Base-by-base conservation (phyloP, 2,797 vertebrate genomes). In the Dromococcyx pavoninus region DNA sequence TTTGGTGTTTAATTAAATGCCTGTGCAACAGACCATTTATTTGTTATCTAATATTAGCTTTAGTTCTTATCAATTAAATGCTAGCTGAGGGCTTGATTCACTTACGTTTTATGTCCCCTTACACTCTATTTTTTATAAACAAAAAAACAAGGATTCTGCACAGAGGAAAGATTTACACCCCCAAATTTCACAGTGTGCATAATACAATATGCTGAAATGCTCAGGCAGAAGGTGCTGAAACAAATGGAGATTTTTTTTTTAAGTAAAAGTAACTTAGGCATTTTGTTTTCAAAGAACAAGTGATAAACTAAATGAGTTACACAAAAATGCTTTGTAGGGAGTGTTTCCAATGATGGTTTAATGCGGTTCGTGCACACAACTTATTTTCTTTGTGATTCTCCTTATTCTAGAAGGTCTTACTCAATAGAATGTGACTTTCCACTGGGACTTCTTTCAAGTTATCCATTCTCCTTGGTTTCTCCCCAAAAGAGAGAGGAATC, bases 11-110 rank as follows among this genome's bases (percentile, higher is more conserved):
- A 98, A 98, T 98, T 98, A 98, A 98, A 98, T 98, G 98, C 98
- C 98, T 98, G 97, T 98, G 98, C 98, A 98, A 98, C 98, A 98
- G 98, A 98, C 98, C 98, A 98, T 98, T 98, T 98, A 98, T 98
- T 98, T 98, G 98, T 98, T 98, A 98, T 98, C 98, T 98, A 98
- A 98, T 98, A 98, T 98, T 98, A 98, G 97, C 98, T 98, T 98
- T 98, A 98, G 97, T 98, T 98, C 98, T 98, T 98, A 98, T 98
- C 98, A 98, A 98, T 98, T 98, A 98, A 98, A 98, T 98, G 97
- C 97, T 98, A 97, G 97, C 98, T 98, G 97, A 98, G 95, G 98
- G 97, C 97, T 98, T 98, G 97, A 98, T 98, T 98, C 97, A 97
- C 97, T 97, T 98, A 97, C 87, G 27, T 96, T 98, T 98, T 98